Percentiles rank a stretch among this genome's conserved stretches.
Evolutionary conservation across 2,888 invertebrate genomes (phyloP).

Genomic region (Pasiphila rectangulata): DNA sequence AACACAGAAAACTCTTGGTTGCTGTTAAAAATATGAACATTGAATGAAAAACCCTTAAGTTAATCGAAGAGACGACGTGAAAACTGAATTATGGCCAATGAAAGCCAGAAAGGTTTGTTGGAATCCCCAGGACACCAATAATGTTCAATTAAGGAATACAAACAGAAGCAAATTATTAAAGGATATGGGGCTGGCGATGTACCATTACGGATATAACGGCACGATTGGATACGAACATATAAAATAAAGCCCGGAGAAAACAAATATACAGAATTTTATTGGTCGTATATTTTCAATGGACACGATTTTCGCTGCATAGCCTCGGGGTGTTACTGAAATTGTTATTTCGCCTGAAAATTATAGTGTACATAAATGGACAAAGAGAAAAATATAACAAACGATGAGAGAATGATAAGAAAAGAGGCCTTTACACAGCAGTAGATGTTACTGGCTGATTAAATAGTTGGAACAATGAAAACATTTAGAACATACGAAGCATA

Average conservation of each 20-base stretch:
- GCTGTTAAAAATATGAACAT: too few species aligned
- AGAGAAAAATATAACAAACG: too few species aligned
- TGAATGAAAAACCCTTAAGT: neutral
- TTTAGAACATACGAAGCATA: too few species aligned
- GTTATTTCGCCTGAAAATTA: neutral
- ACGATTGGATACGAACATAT: constrained; percentile 21
- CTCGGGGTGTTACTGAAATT: constrained; percentile 4
- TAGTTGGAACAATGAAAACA: too few species aligned
- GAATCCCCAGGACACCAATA: neutral
- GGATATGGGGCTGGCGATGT: constrained; percentile 23
- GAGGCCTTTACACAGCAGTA: too few species aligned
- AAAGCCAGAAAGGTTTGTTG: neutral
- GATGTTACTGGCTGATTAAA: too few species aligned
- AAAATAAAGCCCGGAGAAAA: constrained; percentile 20
- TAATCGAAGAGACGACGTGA: neutral
- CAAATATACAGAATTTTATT: constrained; percentile 30
- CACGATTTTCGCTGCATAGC: constrained; percentile 18
- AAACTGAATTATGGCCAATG: neutral
- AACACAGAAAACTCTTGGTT: too few species aligned
- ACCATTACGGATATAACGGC: constrained; percentile 26
- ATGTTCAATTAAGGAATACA: neutral
- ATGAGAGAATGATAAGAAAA: too few species aligned
- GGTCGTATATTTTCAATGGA: constrained; percentile 27
- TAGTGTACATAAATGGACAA: too few species aligned
- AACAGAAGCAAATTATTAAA: constrained; percentile 14